These are phyloP conservation scores for Notolabrus celidotus DNA, from an alignment of 2,797 vertebrate genomes.

Conservation along the genomic window DNA sequence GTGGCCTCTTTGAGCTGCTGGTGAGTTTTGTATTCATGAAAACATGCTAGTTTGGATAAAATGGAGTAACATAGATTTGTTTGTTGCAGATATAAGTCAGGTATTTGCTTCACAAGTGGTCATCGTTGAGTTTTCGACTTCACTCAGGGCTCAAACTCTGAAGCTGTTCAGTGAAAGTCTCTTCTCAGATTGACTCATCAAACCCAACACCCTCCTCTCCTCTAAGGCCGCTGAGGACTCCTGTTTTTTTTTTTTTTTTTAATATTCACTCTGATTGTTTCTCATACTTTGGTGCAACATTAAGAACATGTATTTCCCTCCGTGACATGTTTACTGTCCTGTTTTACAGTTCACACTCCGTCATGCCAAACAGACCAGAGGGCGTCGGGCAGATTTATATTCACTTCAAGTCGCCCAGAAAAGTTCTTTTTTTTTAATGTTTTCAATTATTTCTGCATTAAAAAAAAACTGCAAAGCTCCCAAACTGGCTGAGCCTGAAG, in stretches of 20 bases:
- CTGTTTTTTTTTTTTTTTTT: neutral
- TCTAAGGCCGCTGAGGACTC: neutral
- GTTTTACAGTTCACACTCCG: conserved; percentile 27
- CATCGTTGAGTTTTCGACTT: too few relatives aligned
- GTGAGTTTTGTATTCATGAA: too few relatives aligned
- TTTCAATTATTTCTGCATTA: conserved; percentile 63
- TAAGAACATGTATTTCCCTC: conserved; percentile 9
- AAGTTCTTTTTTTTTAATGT: conserved; percentile 35
- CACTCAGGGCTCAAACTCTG: too few relatives aligned
- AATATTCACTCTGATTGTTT: neutral
- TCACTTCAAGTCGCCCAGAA: conserved; percentile 37
- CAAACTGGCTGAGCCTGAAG: neutral
- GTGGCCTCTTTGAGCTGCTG: too few relatives aligned
- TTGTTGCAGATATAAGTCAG: too few relatives aligned
- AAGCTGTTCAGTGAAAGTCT: too few relatives aligned
- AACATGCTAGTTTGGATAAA: too few relatives aligned
- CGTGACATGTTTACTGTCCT: conserved; percentile 55
- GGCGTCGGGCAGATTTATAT: conserved; percentile 57
- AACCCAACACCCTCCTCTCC: neutral
- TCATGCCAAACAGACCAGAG: conserved; percentile 51
- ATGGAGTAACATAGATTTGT: too few relatives aligned
- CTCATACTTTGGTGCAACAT: neutral
- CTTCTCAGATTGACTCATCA: too few relatives aligned
- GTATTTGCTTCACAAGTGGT: too few relatives aligned
- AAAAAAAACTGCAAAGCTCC: conserved; percentile 15